phyloP scores from a whole-genome alignment of 2,113 vertebrate genomes.

The Solea senegalensis region DNA sequence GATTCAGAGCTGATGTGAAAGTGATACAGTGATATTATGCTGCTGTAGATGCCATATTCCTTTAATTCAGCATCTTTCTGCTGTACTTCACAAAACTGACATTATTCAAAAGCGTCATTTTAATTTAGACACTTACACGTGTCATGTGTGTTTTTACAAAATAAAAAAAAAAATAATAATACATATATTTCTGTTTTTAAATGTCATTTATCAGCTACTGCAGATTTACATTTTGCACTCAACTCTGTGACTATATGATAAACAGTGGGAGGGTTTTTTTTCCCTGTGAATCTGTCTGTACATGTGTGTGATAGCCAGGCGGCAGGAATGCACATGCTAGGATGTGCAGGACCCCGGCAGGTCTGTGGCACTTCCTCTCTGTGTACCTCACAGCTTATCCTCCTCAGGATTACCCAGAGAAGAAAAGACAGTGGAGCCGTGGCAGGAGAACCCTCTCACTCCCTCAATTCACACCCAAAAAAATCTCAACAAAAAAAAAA shows the following conservation, averaged over 20 bases:
- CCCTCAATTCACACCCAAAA: constrained; percentile 44
- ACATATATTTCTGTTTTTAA: constrained; percentile 9
- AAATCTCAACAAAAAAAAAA: constrained; percentile 75
- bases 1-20: constrained; percentile 38
- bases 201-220: not conserved
- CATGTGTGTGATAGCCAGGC: constrained; percentile 42
- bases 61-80: constrained; percentile 17
- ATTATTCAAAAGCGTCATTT: too few species aligned
- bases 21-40: constrained; percentile 23
- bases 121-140: too few species aligned
- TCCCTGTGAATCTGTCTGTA: constrained; percentile 32
- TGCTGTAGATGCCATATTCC: not conserved
- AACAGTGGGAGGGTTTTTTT: constrained; percentile 21
- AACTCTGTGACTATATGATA: constrained; percentile 15
- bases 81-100: constrained; percentile 1
- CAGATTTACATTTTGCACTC: constrained; percentile 21
- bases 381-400: constrained; percentile 82
- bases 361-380: constrained; percentile 82
- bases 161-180: too few species aligned
- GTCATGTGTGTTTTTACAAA: too few species aligned
- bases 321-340: constrained; percentile 70
- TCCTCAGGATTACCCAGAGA: constrained; percentile 80
- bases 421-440: constrained; percentile 77
- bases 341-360: constrained; percentile 76
- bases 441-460: constrained; percentile 65